These are phyloP conservation scores for Ganaspis brasiliensis DNA, from an alignment of 2,888 invertebrate species.

Conservation along the genomic window DNA sequence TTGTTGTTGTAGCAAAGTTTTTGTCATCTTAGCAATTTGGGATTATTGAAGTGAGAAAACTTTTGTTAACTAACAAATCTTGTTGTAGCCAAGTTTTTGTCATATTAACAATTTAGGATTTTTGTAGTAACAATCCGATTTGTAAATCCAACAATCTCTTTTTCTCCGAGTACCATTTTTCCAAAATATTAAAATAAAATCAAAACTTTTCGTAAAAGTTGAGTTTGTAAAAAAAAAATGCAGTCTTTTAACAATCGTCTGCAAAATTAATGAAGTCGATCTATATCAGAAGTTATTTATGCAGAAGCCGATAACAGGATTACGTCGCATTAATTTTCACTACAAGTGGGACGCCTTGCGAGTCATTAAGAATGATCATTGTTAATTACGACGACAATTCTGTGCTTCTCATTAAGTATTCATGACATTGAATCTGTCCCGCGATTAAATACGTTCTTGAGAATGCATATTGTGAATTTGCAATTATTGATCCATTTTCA, in stretches of 20 bases:
- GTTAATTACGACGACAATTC: conserved; percentile 33
- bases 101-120: too few relatives aligned
- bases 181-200: too few relatives aligned
- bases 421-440: conserved; percentile 25
- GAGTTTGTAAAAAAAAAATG: not conserved
- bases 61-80: too few relatives aligned
- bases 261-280: conserved; percentile 35
- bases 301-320: conserved; percentile 25
- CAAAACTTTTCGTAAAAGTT: too few relatives aligned
- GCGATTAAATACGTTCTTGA: conserved; percentile 16
- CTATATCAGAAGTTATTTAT: conserved; percentile 17
- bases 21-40: too few relatives aligned
- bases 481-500: not conserved
- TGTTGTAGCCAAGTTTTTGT: too few relatives aligned
- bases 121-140: too few relatives aligned
- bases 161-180: too few relatives aligned
- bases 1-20: too few relatives aligned
- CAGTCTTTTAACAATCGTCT: not conserved
- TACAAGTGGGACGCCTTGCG: conserved; percentile 17
- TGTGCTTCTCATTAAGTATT: conserved; percentile 31
- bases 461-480: conserved; percentile 4
- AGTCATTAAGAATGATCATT: conserved; percentile 37
- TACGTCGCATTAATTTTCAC: conserved; percentile 11
- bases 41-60: too few relatives aligned
- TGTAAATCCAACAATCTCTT: too few relatives aligned